Evolutionary conservation across 2,888 invertebrate genomes (phyloP).

Genomic region (Drosophila atripex): DNA sequence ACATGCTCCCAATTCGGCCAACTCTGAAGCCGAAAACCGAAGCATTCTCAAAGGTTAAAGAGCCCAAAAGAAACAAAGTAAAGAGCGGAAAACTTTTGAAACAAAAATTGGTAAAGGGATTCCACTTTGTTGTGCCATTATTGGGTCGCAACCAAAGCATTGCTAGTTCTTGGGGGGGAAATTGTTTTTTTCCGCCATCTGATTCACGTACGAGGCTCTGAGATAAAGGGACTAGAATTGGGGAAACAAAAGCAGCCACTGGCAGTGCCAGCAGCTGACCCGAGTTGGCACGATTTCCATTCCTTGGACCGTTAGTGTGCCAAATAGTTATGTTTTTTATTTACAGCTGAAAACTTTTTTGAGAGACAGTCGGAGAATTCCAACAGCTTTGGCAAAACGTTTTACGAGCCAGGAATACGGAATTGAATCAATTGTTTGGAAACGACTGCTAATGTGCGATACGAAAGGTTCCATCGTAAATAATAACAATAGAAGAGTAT

Average conservation of each 20-base stretch:
- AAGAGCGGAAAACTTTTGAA: conserved; percentile 7
- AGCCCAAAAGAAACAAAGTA: conserved; percentile 21
- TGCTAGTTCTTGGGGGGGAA: conserved; percentile 26
- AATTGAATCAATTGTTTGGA: conserved; percentile 31
- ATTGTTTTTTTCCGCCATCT: conserved; percentile 47
- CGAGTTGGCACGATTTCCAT: conserved; percentile 47
- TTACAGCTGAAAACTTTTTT: conserved; percentile 39
- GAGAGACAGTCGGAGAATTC: conserved; percentile 27
- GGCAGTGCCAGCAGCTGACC: conserved; percentile 35
- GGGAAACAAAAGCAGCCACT: conserved; percentile 4
- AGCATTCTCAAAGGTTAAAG: conserved; percentile 47
- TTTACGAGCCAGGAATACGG: conserved; percentile 38
- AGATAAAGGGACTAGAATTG: conserved; percentile 1
- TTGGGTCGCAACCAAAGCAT: conserved; percentile 41
- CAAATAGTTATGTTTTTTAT: conserved; percentile 52
- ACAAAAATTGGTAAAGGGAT: conserved; percentile 34
- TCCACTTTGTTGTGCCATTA: conserved; percentile 23
- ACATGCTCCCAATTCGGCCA: conserved; percentile 33
- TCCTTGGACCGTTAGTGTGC: conserved; percentile 40
- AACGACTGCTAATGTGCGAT: conserved; percentile 15
- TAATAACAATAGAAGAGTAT: background rate
- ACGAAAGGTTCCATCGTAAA: conserved; percentile 1
- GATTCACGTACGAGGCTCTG: conserved; percentile 40
- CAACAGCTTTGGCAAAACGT: conserved; percentile 18
- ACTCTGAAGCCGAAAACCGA: conserved; percentile 16